Conservation (phyloP, 2,888 invertebrate species). For the Lacanobia oleracea region DNA sequence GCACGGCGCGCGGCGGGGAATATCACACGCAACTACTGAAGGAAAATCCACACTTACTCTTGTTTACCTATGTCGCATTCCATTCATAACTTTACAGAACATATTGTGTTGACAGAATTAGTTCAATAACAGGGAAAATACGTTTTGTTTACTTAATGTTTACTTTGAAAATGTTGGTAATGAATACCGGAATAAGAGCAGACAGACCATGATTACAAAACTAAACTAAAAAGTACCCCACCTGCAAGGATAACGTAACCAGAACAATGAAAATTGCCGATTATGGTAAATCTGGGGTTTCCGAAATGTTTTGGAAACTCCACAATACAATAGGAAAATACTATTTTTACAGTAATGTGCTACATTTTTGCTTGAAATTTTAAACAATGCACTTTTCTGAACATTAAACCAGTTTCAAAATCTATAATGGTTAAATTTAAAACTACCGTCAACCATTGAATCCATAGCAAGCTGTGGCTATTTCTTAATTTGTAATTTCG, state of each 20-base stretch:
- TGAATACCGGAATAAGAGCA: neutral
- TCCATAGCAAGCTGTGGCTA: too few species aligned
- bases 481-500: too few species aligned
- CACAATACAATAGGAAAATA: neutral
- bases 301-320: neutral
- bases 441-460: too few species aligned
- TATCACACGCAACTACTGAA: slow-evolving; percentile 4
- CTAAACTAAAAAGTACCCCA: neutral
- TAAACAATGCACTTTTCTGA: too few species aligned
- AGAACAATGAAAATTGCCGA: neutral
- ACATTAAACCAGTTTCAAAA: neutral
- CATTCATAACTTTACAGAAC: slow-evolving; percentile 7
- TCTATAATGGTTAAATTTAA: neutral
- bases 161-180: neutral
- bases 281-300: neutral
- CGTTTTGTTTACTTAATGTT: neutral
- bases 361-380: too few species aligned
- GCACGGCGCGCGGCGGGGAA: neutral
- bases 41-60: slow-evolving; percentile 1
- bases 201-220: neutral
- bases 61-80: slow-evolving; percentile 20
- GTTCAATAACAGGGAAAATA: slow-evolving; percentile 28
- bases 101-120: neutral
- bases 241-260: neutral
- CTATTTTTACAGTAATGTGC: too few species aligned